Evolutionary conservation across 37 sponge, comb jelly and placozoan genomes (phyloP).

Genomic region (Dysidea cf. avara): DNA sequence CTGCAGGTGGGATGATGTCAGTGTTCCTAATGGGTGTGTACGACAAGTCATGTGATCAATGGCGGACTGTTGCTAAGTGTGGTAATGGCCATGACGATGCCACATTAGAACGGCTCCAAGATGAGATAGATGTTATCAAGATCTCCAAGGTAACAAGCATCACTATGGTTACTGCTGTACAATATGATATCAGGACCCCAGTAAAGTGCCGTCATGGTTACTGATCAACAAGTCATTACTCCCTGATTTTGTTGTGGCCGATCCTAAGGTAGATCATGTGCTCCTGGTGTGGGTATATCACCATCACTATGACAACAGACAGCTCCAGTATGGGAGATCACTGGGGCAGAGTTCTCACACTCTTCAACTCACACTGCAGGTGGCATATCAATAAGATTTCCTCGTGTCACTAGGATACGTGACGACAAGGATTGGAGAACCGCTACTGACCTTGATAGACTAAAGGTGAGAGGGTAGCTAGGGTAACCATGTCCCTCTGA

Average conservation of each 20-base stretch:
- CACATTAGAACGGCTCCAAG: slow-evolving; percentile 72
- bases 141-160: slow-evolving; percentile 70
- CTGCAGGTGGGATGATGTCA: slow-evolving; percentile 94
- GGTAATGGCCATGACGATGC: slow-evolving; percentile 98
- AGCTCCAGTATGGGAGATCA: slow-evolving; percentile 95
- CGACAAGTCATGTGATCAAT: slow-evolving; percentile 59
- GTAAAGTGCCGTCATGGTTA: slow-evolving; percentile 91
- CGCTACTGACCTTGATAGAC: slow-evolving; percentile 86
- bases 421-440: slow-evolving; percentile 96
- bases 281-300: not conserved
- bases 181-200: slow-evolving; percentile 46
- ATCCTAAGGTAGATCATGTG: slow-evolving; percentile 75
- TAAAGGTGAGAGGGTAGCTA: slow-evolving; percentile 57
- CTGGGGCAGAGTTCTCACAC: slow-evolving; percentile 94
- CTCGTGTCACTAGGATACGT: slow-evolving; percentile 91
- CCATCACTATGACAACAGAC: no score
- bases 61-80: slow-evolving; percentile 94
- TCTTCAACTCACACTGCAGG: slow-evolving; percentile 91
- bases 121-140: slow-evolving; percentile 81
- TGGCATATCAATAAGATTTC: slow-evolving; percentile 95
- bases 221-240: slow-evolving; percentile 55
- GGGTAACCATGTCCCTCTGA: not conserved
- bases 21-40: slow-evolving; percentile 97
- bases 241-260: slow-evolving; percentile 89
- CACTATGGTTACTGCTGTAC: not conserved